These are phyloP conservation scores for Podargus strigoides DNA, from an alignment of 2,797 vertebrate genomes.

Conservation along the genomic window DNA sequence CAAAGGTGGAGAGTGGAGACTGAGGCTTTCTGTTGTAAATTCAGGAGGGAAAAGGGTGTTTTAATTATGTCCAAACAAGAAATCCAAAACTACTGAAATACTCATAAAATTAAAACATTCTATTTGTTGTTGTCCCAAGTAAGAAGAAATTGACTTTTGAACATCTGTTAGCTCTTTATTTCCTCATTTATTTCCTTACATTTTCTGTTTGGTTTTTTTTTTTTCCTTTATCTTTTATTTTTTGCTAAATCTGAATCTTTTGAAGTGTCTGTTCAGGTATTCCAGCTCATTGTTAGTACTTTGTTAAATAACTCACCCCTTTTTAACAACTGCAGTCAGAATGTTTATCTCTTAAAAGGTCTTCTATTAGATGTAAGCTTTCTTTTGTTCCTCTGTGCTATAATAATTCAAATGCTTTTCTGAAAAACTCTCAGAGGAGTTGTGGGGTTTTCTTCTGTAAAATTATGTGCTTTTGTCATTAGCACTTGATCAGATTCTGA, in stretches of 20 bases:
- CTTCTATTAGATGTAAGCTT: neutral
- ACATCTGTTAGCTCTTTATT: neutral
- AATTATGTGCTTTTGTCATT: neutral
- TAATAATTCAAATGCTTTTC: neutral
- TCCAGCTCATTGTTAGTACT: neutral
- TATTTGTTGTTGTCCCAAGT: neutral
- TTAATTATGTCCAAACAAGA: neutral
- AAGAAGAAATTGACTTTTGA: neutral
- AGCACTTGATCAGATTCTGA: neutral
- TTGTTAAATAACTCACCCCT: neutral
- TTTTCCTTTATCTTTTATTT: neutral
- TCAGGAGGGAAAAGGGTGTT: neutral
- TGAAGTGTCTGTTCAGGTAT: neutral
- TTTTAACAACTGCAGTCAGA: neutral
- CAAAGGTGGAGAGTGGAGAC: neutral
- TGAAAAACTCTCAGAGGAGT: neutral
- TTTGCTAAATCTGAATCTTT: neutral
- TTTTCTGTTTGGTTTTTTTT: neutral
- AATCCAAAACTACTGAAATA: neutral
- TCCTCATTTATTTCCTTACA: neutral
- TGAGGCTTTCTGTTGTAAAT: neutral
- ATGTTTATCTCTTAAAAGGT: neutral
- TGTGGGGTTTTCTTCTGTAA: neutral
- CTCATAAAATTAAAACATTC: neutral
- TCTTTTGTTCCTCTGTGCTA: neutral